Evolutionary conservation across 2,888 invertebrate species (phyloP), one percentile per base, ranked within the genome.

Genomic region (Nemotelus nigrinus): DNA sequence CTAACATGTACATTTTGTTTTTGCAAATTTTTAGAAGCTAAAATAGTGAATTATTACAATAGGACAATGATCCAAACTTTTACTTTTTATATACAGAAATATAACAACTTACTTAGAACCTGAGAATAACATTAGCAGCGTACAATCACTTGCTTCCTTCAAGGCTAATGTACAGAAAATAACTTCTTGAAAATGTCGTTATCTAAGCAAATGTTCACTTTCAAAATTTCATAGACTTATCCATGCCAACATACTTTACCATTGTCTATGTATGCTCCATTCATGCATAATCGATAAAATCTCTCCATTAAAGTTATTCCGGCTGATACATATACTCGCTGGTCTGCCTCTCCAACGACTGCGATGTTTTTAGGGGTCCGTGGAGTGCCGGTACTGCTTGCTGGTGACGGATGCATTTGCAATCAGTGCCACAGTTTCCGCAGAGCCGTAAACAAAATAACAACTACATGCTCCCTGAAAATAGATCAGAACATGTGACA

Each of bases 291-390:
- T 86, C 86, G 85, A 86, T 86, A 85, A 84, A 85, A 83, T 85
- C 84, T 82, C 84, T 82, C 83, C 84, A 86, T 86, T 86, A 84
- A 85, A 85, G 84, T 83, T 83, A 84, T 83, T 84, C 83, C 83
- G 82, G 71, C 55, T 55, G 70, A 70, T 70, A 41, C 50, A 70
- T 43, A 70, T 70, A 55, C 70, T 70, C 2, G 60, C 43, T 8
- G 8, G 58, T 50, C 25, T 47, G 5, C 44, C 4, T 53, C 39
- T 4, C 41, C n/a, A 53, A 43, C 47, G 25, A 39, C n/a, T 45
- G 48, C 67, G 6, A 10, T 8, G 2, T 47, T 3, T 63, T 63
- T 2, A 43, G 63, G 63, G 39, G 63, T 63, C 41, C 5, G 39
- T 63, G 25, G 25, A 25, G 25, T 25, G 25, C 25, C 25, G 25